Evolutionary conservation across 2,888 invertebrate genomes (phyloP).

Genomic region (Orthosia gracilis): DNA sequence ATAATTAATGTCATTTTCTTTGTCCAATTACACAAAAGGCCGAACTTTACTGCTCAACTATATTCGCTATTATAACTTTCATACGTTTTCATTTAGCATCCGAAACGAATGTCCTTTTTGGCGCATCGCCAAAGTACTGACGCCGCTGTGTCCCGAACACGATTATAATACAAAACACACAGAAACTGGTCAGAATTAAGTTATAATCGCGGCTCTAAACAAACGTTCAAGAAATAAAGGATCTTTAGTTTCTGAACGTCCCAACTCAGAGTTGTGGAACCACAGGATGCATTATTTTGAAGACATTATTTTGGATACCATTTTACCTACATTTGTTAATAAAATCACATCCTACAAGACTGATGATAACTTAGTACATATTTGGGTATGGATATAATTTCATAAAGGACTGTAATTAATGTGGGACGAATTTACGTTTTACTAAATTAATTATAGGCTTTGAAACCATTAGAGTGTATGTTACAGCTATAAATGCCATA

Average conservation of each 20-base stretch:
- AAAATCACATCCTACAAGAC: not conserved
- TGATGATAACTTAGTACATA: no score
- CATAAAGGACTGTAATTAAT: not conserved
- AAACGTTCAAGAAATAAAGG: constrained; percentile 24
- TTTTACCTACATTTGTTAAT: not conserved
- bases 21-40: constrained; percentile 61
- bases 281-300: not conserved
- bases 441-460: not conserved
- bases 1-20: constrained; percentile 47
- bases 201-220: constrained; percentile 54
- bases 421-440: not conserved
- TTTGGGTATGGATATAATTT: not conserved
- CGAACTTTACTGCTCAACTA: constrained; percentile 49
- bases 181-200: constrained; percentile 54
- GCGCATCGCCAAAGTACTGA: constrained; percentile 58
- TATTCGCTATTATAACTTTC: constrained; percentile 59
- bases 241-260: not conserved
- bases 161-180: constrained; percentile 54
- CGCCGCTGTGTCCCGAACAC: constrained; percentile 64
- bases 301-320: no score
- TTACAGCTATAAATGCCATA: not conserved
- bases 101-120: constrained; percentile 64
- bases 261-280: not conserved
- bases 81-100: constrained; percentile 66
- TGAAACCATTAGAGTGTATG: not conserved